Percentiles rank a stretch among this genome's conserved stretches.
Conservation (phyloP, 2,113 vertebrate genomes). For the Bucco capensis region DNA sequence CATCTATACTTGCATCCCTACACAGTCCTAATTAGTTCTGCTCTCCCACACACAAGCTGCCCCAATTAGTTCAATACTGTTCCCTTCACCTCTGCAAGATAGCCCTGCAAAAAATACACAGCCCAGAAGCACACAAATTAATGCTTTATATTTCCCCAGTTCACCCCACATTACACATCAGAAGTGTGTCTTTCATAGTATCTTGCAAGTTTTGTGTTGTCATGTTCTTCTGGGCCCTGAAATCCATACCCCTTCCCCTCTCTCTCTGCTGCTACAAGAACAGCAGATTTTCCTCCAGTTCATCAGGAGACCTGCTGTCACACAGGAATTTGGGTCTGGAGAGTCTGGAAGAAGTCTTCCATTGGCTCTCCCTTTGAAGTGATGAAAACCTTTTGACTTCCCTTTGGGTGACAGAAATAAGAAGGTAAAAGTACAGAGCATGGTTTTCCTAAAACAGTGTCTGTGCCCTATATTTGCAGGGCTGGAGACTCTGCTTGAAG, state of each 20-base stretch:
- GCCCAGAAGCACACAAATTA: background rate
- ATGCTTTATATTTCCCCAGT: background rate
- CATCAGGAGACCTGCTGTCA: background rate
- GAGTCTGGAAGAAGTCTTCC: background rate
- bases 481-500: background rate
- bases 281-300: background rate
- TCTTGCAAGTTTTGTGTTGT: background rate
- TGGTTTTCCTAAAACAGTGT: background rate
- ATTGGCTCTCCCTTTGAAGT: background rate
- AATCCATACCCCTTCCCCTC: background rate
- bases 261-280: background rate
- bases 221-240: background rate
- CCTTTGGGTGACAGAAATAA: background rate
- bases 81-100: background rate
- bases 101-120: background rate
- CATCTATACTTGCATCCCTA: background rate
- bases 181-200: background rate
- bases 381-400: background rate
- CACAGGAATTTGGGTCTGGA: background rate
- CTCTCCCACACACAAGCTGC: background rate
- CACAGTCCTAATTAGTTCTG: background rate
- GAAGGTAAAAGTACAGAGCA: background rate
- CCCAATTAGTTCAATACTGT: background rate
- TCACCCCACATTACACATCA: background rate
- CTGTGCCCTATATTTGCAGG: fast-evolving